Evolutionary conservation across 1,140 invertebrate genomes (phyloP), one percentile per base, ranked within the genome.

Genomic region (Neodiprion fabricii): DNA sequence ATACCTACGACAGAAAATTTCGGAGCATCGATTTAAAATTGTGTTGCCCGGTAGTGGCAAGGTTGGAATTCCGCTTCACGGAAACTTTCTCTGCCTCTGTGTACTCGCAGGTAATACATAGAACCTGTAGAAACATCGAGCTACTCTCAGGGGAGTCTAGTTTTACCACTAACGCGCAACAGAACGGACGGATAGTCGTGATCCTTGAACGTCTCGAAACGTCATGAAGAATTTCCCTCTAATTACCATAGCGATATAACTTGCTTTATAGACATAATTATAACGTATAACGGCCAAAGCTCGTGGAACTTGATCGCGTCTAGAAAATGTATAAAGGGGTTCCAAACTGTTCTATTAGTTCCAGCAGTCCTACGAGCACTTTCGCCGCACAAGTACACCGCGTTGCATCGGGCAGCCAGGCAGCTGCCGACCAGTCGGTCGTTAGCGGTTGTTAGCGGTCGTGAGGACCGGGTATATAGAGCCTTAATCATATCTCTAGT

Each of bases 401-500:
- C 28, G 28, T 40, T 40, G 28, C 28, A 40, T 61, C n/a, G 53
- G 9, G 3, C 53, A 61, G 53, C 53, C n/a, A 9, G 0, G 11
- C 53, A 61, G 53, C 53, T 61, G 53, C 53, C 53, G 53, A 61
- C 53, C n/a, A 17, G 53, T 61, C 53, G 53, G 53, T 61, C 53
- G 53, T 61, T 61, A 61, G 53, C 53, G 53, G 53, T 61, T 61
- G 53, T 61, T 61, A 61, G 53, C 53, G 53, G 53, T 61, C 53
- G 53, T 61, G 53, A 61, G 53, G 53, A 61, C 53, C 53, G n/a
- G 11, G 53, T 17, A 61, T 17, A 12, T 14, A 61, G 53, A 61
- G 53, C 53, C 53, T 61, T 61, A 61, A 61, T 61, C 53, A 61
- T 61, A 61, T 61, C 53, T 61, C 53, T 40, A 40, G 53, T 61